Percentiles rank a stretch among this genome's conserved stretches.
These are phyloP conservation scores for Lycodopsis pacificus DNA, from an alignment of 2,797 vertebrate genomes.

Conservation along the genomic window DNA sequence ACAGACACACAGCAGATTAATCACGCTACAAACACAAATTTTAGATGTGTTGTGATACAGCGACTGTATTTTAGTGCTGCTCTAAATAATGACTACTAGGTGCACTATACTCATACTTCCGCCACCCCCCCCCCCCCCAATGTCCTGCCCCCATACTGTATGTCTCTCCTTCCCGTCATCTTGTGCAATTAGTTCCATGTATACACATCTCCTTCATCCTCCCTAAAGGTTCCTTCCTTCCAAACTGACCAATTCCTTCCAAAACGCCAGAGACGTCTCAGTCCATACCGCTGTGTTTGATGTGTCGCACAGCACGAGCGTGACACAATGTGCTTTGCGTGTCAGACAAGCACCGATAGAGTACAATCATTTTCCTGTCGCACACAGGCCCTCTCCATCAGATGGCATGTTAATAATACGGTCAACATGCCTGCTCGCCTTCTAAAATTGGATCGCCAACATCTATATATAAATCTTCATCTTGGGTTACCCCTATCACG, in stretches of 20 bases:
- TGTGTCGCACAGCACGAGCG: conserved; percentile 17
- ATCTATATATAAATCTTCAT: conserved; percentile 49
- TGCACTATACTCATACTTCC: neutral
- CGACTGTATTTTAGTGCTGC: neutral
- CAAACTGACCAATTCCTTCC: conserved; percentile 14
- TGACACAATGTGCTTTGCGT: conserved; percentile 22
- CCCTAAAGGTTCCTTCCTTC: conserved; percentile 26
- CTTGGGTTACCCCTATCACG: conserved; percentile 47
- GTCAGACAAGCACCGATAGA: conserved; percentile 34
- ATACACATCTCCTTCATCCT: neutral
- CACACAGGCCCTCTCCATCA: conserved; percentile 35
- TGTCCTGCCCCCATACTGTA: neutral
- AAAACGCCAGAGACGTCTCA: neutral
- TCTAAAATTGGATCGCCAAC: conserved; percentile 55
- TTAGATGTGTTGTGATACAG: neutral
- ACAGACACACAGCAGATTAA: neutral
- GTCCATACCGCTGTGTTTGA: conserved; percentile 1
- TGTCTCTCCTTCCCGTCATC: neutral
- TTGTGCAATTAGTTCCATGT: conserved; percentile 3
- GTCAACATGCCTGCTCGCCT: conserved; percentile 54
- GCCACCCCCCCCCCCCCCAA: neutral
- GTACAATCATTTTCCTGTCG: conserved; percentile 29
- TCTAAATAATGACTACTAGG: neutral
- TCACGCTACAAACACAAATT: neutral
- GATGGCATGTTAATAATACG: conserved; percentile 63